Conservation (phyloP, 2,888 invertebrate genomes). For the Lasioglossum leucozonium region DNA sequence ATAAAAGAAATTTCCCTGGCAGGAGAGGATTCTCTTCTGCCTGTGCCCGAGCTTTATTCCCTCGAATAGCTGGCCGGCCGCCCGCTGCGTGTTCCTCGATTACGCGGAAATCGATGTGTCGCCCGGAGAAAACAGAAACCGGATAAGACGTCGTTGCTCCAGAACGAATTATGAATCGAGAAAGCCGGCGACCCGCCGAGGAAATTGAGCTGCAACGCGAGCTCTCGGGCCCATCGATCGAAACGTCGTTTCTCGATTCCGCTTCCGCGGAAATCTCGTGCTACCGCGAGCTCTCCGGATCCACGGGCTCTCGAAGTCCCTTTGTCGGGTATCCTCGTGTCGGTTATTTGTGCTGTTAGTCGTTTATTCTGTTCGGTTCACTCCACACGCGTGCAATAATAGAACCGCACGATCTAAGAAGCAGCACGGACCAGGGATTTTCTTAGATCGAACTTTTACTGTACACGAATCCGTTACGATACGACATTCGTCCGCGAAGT, state of each 20-base stretch:
- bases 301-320: not conserved
- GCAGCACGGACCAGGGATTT: too few species aligned
- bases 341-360: not conserved
- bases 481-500: too few species aligned
- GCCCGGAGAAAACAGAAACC: conserved; percentile 15
- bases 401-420: too few species aligned
- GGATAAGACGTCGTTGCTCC: conserved; percentile 5
- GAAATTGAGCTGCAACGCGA: conserved; percentile 22
- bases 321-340: not conserved
- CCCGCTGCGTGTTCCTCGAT: conserved; percentile 6
- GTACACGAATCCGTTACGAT: too few species aligned
- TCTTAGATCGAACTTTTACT: too few species aligned
- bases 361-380: not conserved
- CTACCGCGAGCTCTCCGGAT: not conserved
- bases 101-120: conserved; percentile 39
- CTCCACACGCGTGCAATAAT: not conserved
- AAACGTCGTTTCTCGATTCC: not conserved
- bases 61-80: not conserved
- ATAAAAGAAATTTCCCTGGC: not conserved
- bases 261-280: not conserved
- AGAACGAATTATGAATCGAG: conserved; percentile 33
- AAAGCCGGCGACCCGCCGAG: conserved; percentile 6
- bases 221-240: not conserved
- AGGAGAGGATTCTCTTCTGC: not conserved
- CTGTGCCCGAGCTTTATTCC: not conserved